Percentiles rank a stretch among this genome's conserved stretches.
These are phyloP conservation scores for Nomada ferruginata DNA, from an alignment of 2,888 invertebrate species.

Conservation along the genomic window DNA sequence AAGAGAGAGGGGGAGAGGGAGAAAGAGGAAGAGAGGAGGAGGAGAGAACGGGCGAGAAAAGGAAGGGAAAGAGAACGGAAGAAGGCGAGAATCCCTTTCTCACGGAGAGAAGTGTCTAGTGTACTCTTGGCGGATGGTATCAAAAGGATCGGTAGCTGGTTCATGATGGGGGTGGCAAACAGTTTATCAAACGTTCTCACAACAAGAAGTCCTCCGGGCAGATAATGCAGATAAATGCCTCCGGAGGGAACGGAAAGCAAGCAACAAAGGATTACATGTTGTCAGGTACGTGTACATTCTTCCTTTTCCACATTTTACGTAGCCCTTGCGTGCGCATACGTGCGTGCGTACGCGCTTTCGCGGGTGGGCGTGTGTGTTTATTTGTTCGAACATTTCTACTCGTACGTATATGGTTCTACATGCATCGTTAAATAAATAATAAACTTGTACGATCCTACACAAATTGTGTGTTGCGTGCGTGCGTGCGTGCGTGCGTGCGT, in stretches of 20 bases:
- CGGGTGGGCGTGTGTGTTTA: not conserved
- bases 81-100: not conserved
- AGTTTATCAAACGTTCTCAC: slow-evolving; percentile 39
- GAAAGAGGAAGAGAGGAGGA: no score
- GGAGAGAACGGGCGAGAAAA: no score
- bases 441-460: not conserved
- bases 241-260: slow-evolving; percentile 32
- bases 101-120: slow-evolving; percentile 26
- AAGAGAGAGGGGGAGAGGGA: no score
- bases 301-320: not conserved
- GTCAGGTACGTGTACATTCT: slow-evolving; percentile 31
- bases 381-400: slow-evolving; percentile 1
- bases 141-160: slow-evolving; percentile 45
- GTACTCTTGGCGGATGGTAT: slow-evolving; percentile 49
- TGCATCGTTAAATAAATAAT: slow-evolving; percentile 15
- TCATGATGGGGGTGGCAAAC: slow-evolving; percentile 52
- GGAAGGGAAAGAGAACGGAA: no score
- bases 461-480: not conserved
- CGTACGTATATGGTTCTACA: not conserved
- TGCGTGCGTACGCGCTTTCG: not conserved
- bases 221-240: slow-evolving; percentile 58
- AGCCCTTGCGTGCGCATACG: not conserved
- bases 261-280: slow-evolving; percentile 48
- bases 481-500: not conserved
- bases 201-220: slow-evolving; percentile 46